phyloP scores from a whole-genome alignment of 2,888 invertebrate species.

The Ernsta delagoae region DNA sequence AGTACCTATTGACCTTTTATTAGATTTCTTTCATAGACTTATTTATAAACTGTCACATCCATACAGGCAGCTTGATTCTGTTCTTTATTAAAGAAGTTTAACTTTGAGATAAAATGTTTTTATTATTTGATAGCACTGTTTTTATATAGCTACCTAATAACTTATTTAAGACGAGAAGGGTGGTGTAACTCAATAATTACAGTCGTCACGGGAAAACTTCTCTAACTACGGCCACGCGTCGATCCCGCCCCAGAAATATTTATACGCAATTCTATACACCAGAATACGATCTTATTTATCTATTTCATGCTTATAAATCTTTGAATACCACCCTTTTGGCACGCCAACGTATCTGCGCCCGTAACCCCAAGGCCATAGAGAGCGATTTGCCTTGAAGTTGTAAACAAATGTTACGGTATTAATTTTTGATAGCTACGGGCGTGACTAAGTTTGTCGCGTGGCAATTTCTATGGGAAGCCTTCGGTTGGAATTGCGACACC shows the following conservation, averaged over 20 bases:
- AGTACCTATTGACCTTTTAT: no score
- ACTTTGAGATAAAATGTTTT: no score
- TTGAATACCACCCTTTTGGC: conserved; percentile 43
- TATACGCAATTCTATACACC: conserved; percentile 56
- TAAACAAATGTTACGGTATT: conserved; percentile 46
- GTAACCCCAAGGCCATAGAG: not conserved
- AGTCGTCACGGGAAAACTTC: conserved; percentile 73
- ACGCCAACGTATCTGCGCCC: conserved; percentile 36
- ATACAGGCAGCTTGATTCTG: no score
- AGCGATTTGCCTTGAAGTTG: conserved; percentile 23
- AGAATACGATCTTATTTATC: conserved; percentile 70
- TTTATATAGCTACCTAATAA: no score
- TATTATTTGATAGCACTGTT: no score
- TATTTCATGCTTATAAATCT: conserved; percentile 67
- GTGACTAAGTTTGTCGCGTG: conserved; percentile 74
- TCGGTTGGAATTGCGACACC: conserved; percentile 50
- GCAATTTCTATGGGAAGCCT: conserved; percentile 74
- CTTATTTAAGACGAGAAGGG: conserved; percentile 18
- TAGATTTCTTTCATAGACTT: no score
- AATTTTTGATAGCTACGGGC: conserved; percentile 54
- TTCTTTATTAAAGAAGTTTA: no score
- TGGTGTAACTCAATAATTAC: conserved; percentile 49
- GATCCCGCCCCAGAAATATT: conserved; percentile 71
- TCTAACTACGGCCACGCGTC: conserved; percentile 69
- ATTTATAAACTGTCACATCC: no score